These are phyloP conservation scores for Bothrops jararaca DNA, from an alignment of 2,113 vertebrate genomes.

Conservation along the genomic window DNA sequence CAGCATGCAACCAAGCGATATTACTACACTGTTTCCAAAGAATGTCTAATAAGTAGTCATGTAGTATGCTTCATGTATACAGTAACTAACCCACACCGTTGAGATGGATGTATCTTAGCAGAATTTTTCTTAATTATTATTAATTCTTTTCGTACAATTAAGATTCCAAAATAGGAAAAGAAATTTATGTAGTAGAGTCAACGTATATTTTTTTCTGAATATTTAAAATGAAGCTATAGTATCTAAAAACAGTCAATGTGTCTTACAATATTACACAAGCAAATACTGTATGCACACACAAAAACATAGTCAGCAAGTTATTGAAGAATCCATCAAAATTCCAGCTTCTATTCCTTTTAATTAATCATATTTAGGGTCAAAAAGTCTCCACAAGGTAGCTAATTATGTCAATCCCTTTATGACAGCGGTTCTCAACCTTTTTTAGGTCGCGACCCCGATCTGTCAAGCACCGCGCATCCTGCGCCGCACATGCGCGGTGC, in stretches of 20 bases:
- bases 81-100: neutral
- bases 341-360: neutral
- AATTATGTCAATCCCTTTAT: neutral
- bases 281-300: rapidly evolving
- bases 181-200: neutral
- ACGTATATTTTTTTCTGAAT: neutral
- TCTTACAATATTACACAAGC: neutral
- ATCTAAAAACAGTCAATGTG: no score
- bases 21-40: neutral
- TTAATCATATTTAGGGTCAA: neutral
- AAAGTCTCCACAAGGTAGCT: neutral
- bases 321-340: neutral
- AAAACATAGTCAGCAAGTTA: neutral
- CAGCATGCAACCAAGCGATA: neutral
- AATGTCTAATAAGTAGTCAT: neutral
- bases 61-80: neutral
- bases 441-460: no score
- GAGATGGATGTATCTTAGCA: neutral
- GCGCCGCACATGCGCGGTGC: no score
- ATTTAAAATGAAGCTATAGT: neutral
- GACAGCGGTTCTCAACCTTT: no score
- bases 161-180: neutral
- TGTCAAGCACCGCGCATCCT: no score
- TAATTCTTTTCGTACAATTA: neutral
- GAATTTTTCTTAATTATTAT: neutral